Conservation (phyloP, 1,140 invertebrate genomes). For the Conopomorpha cramerella region DNA sequence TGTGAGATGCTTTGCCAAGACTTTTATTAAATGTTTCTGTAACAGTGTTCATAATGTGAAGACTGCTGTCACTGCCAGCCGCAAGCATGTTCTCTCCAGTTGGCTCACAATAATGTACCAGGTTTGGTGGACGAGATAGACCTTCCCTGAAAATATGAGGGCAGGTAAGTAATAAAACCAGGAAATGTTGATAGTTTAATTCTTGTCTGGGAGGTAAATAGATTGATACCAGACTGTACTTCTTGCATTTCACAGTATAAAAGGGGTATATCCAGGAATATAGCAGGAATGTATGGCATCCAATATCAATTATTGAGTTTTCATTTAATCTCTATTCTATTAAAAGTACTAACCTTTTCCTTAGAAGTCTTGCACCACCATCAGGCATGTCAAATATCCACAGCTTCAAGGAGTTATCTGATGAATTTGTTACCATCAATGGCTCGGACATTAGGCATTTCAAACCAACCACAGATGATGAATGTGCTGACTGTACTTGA, state of each 20-base stretch:
- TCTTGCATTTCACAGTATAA: no score
- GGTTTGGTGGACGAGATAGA: slow-evolving; percentile 75
- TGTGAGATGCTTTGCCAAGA: slow-evolving; percentile 56
- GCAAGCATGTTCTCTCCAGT: slow-evolving; percentile 77
- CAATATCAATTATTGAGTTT: no score
- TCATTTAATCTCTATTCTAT: no score
- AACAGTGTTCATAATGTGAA: slow-evolving; percentile 80
- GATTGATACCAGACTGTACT: no score
- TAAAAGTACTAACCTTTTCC: slow-evolving; percentile 54
- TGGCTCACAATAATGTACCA: slow-evolving; percentile 76
- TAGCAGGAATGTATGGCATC: no score
- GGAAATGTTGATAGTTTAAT: no score
- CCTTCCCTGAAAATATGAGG: slow-evolving; percentile 66
- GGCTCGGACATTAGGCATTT: slow-evolving; percentile 81
- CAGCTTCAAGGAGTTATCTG: slow-evolving; percentile 89
- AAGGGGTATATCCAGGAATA: no score
- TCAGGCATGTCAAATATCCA: slow-evolving; percentile 92
- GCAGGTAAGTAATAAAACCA: no score
- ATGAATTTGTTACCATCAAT: slow-evolving; percentile 81
- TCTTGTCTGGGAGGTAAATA: no score
- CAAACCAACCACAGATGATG: slow-evolving; percentile 72
- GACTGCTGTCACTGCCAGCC: slow-evolving; percentile 78
- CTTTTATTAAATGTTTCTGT: slow-evolving; percentile 84
- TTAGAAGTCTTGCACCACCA: slow-evolving; percentile 77
- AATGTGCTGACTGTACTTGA: slow-evolving; percentile 74